Percentiles rank a stretch among this genome's conserved stretches.
Conservation (phyloP, 2,797 vertebrate species). For the Tinamus major region DNA sequence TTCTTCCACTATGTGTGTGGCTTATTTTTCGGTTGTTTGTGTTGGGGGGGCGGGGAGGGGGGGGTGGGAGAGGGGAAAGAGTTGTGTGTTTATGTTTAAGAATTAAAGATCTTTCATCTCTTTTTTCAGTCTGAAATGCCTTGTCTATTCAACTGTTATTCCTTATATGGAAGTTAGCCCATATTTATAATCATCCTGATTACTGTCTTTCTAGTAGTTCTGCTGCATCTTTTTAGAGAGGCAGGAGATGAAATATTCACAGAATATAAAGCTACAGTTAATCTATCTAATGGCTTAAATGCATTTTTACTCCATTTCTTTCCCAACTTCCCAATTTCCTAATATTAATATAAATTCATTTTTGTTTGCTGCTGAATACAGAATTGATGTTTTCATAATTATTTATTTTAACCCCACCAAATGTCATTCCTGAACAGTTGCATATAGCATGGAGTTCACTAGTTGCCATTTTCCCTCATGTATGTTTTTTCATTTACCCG, state of each 20-base stretch:
- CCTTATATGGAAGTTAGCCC: not conserved
- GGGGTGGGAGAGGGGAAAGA: too few relatives aligned
- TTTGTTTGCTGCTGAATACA: not conserved
- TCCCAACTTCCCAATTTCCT: not conserved
- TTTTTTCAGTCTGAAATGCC: not conserved
- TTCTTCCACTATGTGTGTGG: not conserved
- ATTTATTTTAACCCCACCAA: rapidly evolving
- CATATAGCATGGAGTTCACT: not conserved
- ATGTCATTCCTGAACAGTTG: not conserved
- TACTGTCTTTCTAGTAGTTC: not conserved
- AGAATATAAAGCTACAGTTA: not conserved
- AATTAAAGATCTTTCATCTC: not conserved
- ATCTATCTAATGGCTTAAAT: not conserved
- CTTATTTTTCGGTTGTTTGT: not conserved
- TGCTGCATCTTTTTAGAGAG: not conserved
- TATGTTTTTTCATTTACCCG: conserved; percentile 27
- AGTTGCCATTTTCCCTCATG: conserved; percentile 14
- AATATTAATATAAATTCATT: not conserved
- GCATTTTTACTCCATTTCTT: not conserved
- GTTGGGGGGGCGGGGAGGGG: too few relatives aligned
- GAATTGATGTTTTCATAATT: not conserved
- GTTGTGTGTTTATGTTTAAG: not conserved
- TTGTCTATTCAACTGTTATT: not conserved
- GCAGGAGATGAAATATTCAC: not conserved
- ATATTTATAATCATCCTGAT: not conserved